phyloP scores from a whole-genome alignment of 2,113 vertebrate genomes.

The Scomber scombrus region DNA sequence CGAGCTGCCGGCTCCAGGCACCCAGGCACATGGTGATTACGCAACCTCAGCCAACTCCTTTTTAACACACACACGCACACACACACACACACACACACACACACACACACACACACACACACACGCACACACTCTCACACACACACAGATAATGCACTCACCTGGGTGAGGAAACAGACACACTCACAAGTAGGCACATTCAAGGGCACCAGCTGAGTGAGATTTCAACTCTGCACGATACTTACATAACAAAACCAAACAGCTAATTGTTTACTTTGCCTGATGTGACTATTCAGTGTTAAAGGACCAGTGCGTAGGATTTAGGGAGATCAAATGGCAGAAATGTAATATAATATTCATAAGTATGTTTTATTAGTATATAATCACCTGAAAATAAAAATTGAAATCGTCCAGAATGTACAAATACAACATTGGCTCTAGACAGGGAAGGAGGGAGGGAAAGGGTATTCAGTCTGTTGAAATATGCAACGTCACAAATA shows the following conservation, averaged over 20 bases:
- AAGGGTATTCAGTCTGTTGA: too few species aligned
- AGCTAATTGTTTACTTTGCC: conserved; percentile 9
- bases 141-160: conserved; percentile 54
- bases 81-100: conserved; percentile 26
- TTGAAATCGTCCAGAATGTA: too few species aligned
- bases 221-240: conserved; percentile 13
- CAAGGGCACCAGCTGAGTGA: conserved; percentile 26
- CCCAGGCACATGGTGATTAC: conserved; percentile 81
- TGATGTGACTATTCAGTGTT: conserved; percentile 15
- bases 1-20: conserved; percentile 82
- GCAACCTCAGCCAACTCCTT: conserved; percentile 75
- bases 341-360: too few species aligned
- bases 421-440: too few species aligned
- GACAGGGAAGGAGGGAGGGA: too few species aligned
- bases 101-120: conserved; percentile 28
- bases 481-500: neutral
- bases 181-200: conserved; percentile 40
- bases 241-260: conserved; percentile 44
- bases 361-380: too few species aligned
- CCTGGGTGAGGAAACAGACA: conserved; percentile 61
- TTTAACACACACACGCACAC: conserved; percentile 33
- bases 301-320: neutral
- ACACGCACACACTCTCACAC: conserved; percentile 29
- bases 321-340: too few species aligned
- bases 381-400: too few species aligned